These are phyloP conservation scores for Cephalopterus ornatus DNA, from an alignment of 2,113 vertebrate genomes.

Conservation along the genomic window DNA sequence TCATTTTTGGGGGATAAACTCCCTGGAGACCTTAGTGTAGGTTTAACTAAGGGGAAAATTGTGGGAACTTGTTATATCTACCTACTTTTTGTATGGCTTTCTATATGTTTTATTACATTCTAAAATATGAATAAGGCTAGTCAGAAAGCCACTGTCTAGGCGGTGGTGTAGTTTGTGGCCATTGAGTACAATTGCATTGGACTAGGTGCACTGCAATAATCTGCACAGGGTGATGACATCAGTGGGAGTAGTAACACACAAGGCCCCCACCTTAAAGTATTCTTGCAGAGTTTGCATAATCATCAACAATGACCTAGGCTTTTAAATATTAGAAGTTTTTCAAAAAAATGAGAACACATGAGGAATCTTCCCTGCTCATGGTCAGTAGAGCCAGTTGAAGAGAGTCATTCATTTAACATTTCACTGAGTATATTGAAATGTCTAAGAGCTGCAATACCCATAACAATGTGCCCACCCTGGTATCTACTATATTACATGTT, in stretches of 20 bases:
- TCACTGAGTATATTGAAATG: background rate
- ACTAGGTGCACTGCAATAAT: background rate
- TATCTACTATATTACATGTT: background rate
- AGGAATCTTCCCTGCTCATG: background rate
- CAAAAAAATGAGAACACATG: background rate
- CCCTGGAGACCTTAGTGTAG: background rate
- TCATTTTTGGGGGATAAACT: background rate
- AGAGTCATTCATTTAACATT: background rate
- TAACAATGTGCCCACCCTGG: background rate
- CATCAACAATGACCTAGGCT: background rate
- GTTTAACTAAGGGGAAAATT: background rate
- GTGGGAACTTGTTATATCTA: background rate
- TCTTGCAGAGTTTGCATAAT: background rate
- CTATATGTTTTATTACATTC: background rate
- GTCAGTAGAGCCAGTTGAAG: background rate
- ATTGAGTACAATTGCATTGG: background rate
- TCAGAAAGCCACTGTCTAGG: background rate
- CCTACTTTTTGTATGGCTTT: background rate
- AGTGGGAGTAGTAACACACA: background rate
- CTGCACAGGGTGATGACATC: background rate
- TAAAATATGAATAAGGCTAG: background rate
- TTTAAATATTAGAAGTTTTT: background rate
- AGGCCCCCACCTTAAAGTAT: background rate
- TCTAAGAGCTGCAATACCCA: background rate
- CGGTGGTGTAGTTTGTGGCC: background rate